Conservation (phyloP, 2,888 invertebrate genomes). For the Drosophila rellima region DNA sequence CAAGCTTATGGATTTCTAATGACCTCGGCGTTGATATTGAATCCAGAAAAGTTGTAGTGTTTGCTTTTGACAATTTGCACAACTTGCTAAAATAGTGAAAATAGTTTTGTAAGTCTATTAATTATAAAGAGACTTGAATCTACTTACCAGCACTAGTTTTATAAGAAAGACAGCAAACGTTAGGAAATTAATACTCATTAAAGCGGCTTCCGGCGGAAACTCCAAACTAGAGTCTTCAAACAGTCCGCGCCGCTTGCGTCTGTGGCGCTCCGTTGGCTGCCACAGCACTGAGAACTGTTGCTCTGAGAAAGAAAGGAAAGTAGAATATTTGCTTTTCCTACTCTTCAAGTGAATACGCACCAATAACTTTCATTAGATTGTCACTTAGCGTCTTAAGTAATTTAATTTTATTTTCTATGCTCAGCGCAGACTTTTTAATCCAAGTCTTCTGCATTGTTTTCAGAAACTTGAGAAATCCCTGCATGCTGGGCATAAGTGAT, state of each 20-base stretch:
- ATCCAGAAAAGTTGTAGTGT: slow-evolving; percentile 83
- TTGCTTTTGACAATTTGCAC: slow-evolving; percentile 89
- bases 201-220: slow-evolving; percentile 93
- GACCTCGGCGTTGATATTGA: slow-evolving; percentile 69
- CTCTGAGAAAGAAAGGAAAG: slow-evolving; percentile 80
- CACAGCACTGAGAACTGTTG: slow-evolving; percentile 86
- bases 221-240: slow-evolving; percentile 88
- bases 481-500: slow-evolving; percentile 75
- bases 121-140: background rate
- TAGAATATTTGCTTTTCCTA: background rate
- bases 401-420: slow-evolving; percentile 83
- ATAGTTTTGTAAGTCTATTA: background rate
- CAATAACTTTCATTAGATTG: slow-evolving; percentile 88
- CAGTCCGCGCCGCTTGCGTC: slow-evolving; percentile 79
- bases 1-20: slow-evolving; percentile 62
- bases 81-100: slow-evolving; percentile 88
- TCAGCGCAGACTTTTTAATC: slow-evolving; percentile 76
- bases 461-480: slow-evolving; percentile 83
- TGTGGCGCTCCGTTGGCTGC: slow-evolving; percentile 82
- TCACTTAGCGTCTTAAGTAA: slow-evolving; percentile 84
- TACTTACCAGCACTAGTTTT: slow-evolving; percentile 91
- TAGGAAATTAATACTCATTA: slow-evolving; percentile 93
- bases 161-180: slow-evolving; percentile 94
- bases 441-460: slow-evolving; percentile 81
- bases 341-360: slow-evolving; percentile 86